Percentiles rank a stretch among this genome's conserved stretches.
phyloP scores from a whole-genome alignment of 2,888 invertebrate species.

The Crocallis elinguaria region DNA sequence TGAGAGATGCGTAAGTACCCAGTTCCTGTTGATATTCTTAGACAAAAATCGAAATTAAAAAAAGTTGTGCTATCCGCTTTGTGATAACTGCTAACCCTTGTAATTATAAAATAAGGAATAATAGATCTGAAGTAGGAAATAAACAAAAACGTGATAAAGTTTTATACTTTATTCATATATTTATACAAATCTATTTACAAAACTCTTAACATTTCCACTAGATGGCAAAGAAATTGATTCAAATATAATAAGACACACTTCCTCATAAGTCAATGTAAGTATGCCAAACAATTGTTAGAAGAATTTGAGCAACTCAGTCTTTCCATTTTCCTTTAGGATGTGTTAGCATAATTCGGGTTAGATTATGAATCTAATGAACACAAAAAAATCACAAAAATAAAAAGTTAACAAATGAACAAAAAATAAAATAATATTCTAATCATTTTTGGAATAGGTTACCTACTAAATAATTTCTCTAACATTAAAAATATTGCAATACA shows the following conservation, averaged over 20 bases:
- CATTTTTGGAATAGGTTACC: not conserved
- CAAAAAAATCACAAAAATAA: conserved; percentile 35
- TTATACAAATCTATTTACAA: conserved; percentile 52
- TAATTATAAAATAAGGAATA: no score
- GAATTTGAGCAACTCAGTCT: conserved; percentile 45
- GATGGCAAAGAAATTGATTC: conserved; percentile 21
- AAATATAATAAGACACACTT: conserved; percentile 8
- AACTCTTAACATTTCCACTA: conserved; percentile 40
- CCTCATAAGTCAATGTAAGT: conserved; percentile 13
- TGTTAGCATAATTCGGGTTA: conserved; percentile 36
- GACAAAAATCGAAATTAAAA: no score
- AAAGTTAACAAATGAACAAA: conserved; percentile 1
- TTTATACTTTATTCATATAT: conserved; percentile 42
- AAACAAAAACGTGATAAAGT: conserved; percentile 14
- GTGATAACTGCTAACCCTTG: no score
- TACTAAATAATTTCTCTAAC: not conserved
- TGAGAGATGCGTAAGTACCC: no score
- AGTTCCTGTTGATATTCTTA: no score
- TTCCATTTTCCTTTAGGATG: conserved; percentile 23
- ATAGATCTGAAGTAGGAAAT: conserved; percentile 26
- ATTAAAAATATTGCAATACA: not conserved
- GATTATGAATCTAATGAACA: conserved; percentile 32
- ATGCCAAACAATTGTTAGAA: conserved; percentile 24
- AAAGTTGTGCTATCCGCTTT: no score
- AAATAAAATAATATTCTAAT: not conserved